These are phyloP conservation scores for Brenthis hecate DNA, from an alignment of 2,888 invertebrate species.

Conservation along the genomic window DNA sequence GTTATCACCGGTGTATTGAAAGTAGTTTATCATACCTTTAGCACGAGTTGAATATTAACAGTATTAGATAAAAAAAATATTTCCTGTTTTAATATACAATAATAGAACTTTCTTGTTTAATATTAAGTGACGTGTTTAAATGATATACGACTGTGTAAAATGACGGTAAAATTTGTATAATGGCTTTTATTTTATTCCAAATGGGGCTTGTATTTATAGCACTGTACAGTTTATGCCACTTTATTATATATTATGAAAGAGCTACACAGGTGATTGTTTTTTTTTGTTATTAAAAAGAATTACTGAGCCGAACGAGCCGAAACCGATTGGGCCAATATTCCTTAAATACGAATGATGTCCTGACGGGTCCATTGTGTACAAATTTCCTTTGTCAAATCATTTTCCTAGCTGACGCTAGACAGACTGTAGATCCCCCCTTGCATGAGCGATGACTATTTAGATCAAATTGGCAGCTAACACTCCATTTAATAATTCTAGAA, in stretches of 20 bases:
- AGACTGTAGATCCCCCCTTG: conserved; percentile 56
- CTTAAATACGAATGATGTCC: neutral
- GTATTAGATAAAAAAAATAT: conserved; percentile 31
- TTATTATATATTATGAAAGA: conserved; percentile 38
- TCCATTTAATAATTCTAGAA: conserved; percentile 61
- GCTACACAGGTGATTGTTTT: conserved; percentile 23
- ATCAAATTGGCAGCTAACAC: conserved; percentile 81
- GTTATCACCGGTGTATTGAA: conserved; percentile 77
- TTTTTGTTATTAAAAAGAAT: neutral
- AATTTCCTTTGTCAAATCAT: conserved; percentile 14
- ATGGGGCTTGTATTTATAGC: conserved; percentile 57
- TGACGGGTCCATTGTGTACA: conserved; percentile 12
- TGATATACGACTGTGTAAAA: conserved; percentile 29
- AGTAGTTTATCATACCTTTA: conserved; percentile 70
- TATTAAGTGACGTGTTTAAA: conserved; percentile 17
- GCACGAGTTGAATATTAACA: conserved; percentile 65
- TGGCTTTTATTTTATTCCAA: conserved; percentile 52
- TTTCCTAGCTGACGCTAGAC: conserved; percentile 44
- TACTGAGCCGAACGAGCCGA: conserved; percentile 1
- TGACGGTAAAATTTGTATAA: conserved; percentile 30
- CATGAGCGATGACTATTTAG: conserved; percentile 75
- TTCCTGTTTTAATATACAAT: conserved; percentile 26
- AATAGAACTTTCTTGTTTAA: conserved; percentile 24
- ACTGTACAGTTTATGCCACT: conserved; percentile 77
- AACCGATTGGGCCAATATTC: conserved; percentile 1